These are phyloP conservation scores for Brachionus manjavacas DNA, from an alignment of 1,140 invertebrate species.

Conservation along the genomic window DNA sequence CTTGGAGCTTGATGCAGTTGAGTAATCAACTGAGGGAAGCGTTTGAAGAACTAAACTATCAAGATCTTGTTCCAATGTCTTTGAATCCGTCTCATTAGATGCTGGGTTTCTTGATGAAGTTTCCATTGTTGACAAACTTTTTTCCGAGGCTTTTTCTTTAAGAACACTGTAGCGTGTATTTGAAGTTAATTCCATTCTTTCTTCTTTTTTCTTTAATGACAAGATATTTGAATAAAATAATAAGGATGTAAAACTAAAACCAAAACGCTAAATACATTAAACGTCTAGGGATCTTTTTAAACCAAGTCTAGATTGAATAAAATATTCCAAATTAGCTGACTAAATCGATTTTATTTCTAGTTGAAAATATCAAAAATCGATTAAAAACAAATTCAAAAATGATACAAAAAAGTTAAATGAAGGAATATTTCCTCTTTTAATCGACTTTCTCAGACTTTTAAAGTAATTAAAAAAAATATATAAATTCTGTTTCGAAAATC, in stretches of 20 bases:
- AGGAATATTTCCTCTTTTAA: background rate
- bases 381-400: background rate
- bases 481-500: background rate
- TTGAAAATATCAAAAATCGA: background rate
- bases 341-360: background rate
- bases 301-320: background rate
- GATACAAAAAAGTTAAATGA: background rate
- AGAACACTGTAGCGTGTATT: conserved; percentile 14
- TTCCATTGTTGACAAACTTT: background rate
- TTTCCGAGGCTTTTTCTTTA: background rate
- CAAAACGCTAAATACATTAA: background rate
- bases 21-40: background rate
- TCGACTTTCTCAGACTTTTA: background rate
- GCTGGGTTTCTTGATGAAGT: background rate
- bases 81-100: background rate
- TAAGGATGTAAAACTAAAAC: background rate
- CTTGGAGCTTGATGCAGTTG: background rate
- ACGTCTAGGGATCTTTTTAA: background rate
- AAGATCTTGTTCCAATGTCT: background rate
- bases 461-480: background rate
- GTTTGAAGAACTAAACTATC: background rate
- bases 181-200: background rate
- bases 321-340: background rate
- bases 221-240: background rate
- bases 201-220: background rate